These are phyloP conservation scores for Drosophila phalerata DNA, from an alignment of 2,888 invertebrate genomes.

Conservation along the genomic window DNA sequence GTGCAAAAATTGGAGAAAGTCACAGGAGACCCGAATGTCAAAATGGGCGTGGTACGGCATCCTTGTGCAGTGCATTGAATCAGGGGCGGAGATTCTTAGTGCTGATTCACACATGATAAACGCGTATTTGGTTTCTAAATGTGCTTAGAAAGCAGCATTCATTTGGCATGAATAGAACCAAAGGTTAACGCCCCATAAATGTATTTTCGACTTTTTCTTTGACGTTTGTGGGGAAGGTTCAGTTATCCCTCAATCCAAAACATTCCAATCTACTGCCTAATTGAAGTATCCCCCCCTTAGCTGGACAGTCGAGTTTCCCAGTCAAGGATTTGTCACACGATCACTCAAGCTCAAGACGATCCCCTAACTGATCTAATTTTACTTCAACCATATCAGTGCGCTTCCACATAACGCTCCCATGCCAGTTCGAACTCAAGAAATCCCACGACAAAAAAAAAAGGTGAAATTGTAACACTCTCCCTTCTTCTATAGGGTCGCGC, in stretches of 20 bases:
- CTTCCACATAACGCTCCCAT: constrained; percentile 58
- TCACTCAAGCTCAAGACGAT: constrained; percentile 31
- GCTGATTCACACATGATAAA: constrained; percentile 36
- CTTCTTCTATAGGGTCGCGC: constrained; percentile 41
- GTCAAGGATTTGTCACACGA: constrained; percentile 45
- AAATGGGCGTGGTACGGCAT: constrained; percentile 56
- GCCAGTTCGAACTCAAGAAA: constrained; percentile 36
- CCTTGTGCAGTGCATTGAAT: constrained; percentile 25
- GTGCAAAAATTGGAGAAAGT: constrained; percentile 82
- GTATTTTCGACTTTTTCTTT: constrained; percentile 7
- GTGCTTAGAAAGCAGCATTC: constrained; percentile 35
- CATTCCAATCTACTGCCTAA: background rate
- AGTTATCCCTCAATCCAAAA: background rate
- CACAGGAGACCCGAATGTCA: constrained; percentile 67
- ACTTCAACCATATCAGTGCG: constrained; percentile 43
- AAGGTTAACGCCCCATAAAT: constrained; percentile 8
- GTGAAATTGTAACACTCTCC: constrained; percentile 75
- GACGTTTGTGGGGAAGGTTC: background rate
- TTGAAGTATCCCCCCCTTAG: constrained; percentile 5
- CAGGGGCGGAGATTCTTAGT: constrained; percentile 6
- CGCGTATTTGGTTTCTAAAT: constrained; percentile 22
- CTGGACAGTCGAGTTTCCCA: background rate
- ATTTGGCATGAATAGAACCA: constrained; percentile 25
- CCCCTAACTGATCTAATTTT: constrained; percentile 43
- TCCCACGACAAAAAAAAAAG: constrained; percentile 62